A percentile compares a stretch with the other conserved stretches of the same genome.
These are phyloP conservation scores for Thaumatotibia leucotreta DNA, from an alignment of 1,140 invertebrate genomes.

Conservation along the genomic window DNA sequence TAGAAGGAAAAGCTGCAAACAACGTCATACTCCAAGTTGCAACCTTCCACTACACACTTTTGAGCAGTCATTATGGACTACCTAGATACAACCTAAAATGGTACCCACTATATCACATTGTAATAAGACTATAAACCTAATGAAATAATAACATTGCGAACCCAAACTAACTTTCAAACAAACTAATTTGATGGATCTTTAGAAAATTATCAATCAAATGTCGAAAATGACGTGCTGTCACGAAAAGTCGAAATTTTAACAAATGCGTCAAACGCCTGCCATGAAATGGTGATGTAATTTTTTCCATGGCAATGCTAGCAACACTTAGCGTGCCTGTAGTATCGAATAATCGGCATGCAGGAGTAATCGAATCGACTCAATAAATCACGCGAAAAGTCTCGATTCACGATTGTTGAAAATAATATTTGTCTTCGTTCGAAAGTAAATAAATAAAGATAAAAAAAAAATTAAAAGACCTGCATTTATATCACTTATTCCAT, in stretches of 20 bases:
- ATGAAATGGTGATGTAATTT: slow-evolving; percentile 74
- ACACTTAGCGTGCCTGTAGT: slow-evolving; percentile 26
- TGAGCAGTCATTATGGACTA: slow-evolving; percentile 55
- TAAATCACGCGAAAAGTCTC: not conserved
- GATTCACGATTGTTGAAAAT: too few relatives aligned
- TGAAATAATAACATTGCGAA: slow-evolving; percentile 66
- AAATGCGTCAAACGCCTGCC: slow-evolving; percentile 66
- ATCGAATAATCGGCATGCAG: not conserved
- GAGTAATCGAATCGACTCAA: not conserved
- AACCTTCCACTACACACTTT: slow-evolving; percentile 70
- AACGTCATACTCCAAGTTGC: slow-evolving; percentile 70
- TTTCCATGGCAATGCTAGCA: slow-evolving; percentile 48
- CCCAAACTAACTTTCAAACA: slow-evolving; percentile 74
- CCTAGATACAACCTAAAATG: slow-evolving; percentile 47
- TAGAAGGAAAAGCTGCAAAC: slow-evolving; percentile 73
- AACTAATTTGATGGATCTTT: slow-evolving; percentile 74
- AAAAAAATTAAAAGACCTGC: too few relatives aligned
- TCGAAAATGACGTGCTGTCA: slow-evolving; percentile 76
- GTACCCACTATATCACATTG: slow-evolving; percentile 56
- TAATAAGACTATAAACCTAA: slow-evolving; percentile 44
- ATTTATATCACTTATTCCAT: too few relatives aligned
- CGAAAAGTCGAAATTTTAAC: slow-evolving; percentile 68
- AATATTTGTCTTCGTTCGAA: not conserved
- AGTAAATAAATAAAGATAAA: too few relatives aligned
- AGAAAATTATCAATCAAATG: slow-evolving; percentile 76